Evolutionary conservation across 2,888 invertebrate species (phyloP), one percentile per base, ranked within the genome.

Genomic region (Carterocephalus palaemon): DNA sequence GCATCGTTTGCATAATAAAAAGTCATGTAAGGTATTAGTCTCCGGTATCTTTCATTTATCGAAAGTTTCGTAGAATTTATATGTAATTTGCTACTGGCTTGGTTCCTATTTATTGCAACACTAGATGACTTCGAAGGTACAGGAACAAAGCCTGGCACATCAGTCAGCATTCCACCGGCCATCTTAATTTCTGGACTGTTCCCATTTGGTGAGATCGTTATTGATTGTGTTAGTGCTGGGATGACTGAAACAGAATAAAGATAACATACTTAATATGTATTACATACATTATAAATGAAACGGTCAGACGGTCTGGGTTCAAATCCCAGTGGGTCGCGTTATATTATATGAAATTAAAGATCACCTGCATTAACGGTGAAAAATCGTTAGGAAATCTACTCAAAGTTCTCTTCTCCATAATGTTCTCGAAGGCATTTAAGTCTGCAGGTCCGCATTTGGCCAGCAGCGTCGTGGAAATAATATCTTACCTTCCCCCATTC

Each of bases 11-110:
- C 89, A n/a, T 92, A 83, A 70, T 94, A 95, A 75, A 92, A 95
- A 20, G 93, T 93, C 90, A 93, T 92, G 70, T 95, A 95, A 1
- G 95, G 95, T 62, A 95, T 92, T 34, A 95, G 75, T 52, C 95
- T 88, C 60, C 95, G 90, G 65, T 92, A 92, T 37, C 95, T 88
- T 75, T 94, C 92, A 40, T 89, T 89, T 29, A 88, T 75, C 3
- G 86, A 82, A 26, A 91, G 65, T 31, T 82, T 74, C 9, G 80
- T 72, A 2, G 68, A 56, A 54, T 79, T 77, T 3, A 51, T 48
- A 15, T 57, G 67, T 7, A 57, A 15, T 8, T 17, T 10, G 19
- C 24, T 51, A 3, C 33, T 49, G 16, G 47, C 23, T 24, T 46
- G 20, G 19, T 32, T 20, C 29, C 46, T 48, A 26, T 26, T 52